A percentile compares a stretch with the other conserved stretches of the same genome.
These are phyloP conservation scores for Hybognathus amarus DNA, from an alignment of 2,797 vertebrate species.

Conservation along the genomic window DNA sequence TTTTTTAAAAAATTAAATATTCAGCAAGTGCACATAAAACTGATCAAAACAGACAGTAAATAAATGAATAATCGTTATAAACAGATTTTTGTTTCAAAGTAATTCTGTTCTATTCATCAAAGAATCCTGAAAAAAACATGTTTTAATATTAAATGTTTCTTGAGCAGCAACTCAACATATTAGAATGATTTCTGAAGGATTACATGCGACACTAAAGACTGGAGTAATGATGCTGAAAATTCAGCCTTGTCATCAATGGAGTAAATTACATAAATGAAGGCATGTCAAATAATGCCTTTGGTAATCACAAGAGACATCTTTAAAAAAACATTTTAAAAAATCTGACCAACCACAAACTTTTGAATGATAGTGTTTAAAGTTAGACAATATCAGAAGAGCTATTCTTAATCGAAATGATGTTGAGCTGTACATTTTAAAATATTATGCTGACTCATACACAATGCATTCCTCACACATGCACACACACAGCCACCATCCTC, in stretches of 20 bases:
- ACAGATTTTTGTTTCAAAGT: not conserved
- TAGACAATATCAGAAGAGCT: not conserved
- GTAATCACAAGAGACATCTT: not conserved
- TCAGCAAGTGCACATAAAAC: not conserved
- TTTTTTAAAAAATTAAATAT: fast-evolving
- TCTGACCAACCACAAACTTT: not conserved
- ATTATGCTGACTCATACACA: not conserved
- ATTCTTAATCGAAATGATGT: not conserved
- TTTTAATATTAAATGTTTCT: not conserved
- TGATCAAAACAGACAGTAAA: not conserved
- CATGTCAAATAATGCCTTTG: not conserved
- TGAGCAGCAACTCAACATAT: not conserved
- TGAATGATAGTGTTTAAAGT: not conserved
- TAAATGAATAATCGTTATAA: not conserved
- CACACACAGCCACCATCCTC: not conserved
- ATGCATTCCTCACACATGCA: not conserved
- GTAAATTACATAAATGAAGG: not conserved
- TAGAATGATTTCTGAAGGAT: not conserved
- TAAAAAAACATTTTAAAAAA: not conserved
- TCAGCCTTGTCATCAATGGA: not conserved
- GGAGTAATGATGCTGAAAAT: not conserved
- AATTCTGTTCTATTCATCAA: not conserved
- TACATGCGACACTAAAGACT: not conserved
- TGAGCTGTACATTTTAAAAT: not conserved
- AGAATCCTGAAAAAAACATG: not conserved